A percentile compares a stretch with the other conserved stretches of the same genome.
phyloP scores from a whole-genome alignment of 2,888 invertebrate species.

The Agapetus fuscipes region DNA sequence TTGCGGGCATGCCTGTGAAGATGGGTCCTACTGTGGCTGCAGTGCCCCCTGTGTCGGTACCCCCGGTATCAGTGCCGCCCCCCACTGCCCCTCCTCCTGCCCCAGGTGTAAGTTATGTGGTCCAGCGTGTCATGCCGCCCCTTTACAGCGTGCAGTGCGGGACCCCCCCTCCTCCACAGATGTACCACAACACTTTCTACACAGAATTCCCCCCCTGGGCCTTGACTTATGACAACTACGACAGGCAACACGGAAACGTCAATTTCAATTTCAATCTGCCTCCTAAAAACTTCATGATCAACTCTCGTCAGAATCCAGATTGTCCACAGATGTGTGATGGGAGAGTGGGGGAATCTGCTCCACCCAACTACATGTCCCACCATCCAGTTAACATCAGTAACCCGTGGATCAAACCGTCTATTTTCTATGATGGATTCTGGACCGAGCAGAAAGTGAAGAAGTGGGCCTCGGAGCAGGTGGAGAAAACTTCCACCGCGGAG shows the following conservation, averaged over 20 bases:
- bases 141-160: conserved; percentile 26
- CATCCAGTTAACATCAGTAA: conserved; percentile 31
- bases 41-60: background rate
- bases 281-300: conserved; percentile 37
- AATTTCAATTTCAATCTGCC: conserved; percentile 39
- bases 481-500: conserved; percentile 33
- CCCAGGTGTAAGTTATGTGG: conserved; percentile 42
- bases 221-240: conserved; percentile 36
- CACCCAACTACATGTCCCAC: conserved; percentile 18
- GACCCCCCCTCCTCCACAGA: conserved; percentile 25
- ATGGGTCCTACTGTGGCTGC: background rate
- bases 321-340: conserved; percentile 28
- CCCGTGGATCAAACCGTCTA: conserved; percentile 43
- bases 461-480: conserved; percentile 44
- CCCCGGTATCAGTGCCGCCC: conserved; percentile 14
- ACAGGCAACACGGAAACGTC: conserved; percentile 33
- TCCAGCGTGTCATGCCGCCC: conserved; percentile 33
- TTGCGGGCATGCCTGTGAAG: background rate
- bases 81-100: conserved; percentile 25
- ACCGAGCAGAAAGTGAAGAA: conserved; percentile 45
- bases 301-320: conserved; percentile 30
- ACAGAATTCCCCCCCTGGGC: conserved; percentile 38
- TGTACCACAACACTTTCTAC: conserved; percentile 35
- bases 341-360: conserved; percentile 29
- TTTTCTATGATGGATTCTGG: conserved; percentile 46